Evolutionary conservation across 2,888 invertebrate genomes (phyloP).

Genomic region (Macrosoma leucophasiata): DNA sequence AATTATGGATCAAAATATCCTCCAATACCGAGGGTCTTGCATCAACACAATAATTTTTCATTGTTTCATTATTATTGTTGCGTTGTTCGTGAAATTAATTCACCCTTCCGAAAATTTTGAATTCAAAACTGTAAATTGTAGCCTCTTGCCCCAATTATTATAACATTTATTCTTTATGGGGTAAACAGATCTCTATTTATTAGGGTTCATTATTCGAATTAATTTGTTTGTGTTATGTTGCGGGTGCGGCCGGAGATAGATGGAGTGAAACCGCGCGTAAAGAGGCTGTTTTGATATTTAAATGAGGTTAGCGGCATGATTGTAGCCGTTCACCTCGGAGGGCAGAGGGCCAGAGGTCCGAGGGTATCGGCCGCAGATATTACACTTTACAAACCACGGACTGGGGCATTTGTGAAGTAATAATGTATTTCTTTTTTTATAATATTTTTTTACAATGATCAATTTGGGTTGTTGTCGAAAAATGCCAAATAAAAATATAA

Average conservation of each 20-base stretch:
- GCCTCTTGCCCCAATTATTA: conserved; percentile 69
- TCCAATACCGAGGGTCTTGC: no score
- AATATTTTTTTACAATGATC: no score
- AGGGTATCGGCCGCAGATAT: conserved; percentile 22
- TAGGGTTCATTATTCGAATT: conserved; percentile 73
- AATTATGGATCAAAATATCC: no score
- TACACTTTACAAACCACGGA: no score
- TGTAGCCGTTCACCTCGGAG: conserved; percentile 52
- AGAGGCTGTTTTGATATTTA: conserved; percentile 70
- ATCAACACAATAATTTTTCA: conserved; percentile 17
- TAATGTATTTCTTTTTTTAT: no score
- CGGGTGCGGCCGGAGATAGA: conserved; percentile 42
- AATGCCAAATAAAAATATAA: no score
- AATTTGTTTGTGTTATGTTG: conserved; percentile 74
- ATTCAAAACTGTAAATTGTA: conserved; percentile 66
- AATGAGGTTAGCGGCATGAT: conserved; percentile 66
- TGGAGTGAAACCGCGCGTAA: conserved; percentile 50
- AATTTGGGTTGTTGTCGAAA: no score
- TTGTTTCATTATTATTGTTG: conserved; percentile 34
- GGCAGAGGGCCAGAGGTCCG: conserved; percentile 24
- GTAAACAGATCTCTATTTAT: conserved; percentile 73
- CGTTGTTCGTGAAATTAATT: conserved; percentile 58
- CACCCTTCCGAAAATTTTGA: conserved; percentile 58
- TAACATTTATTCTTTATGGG: conserved; percentile 71
- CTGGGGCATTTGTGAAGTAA: no score